phyloP scores from a whole-genome alignment of 2,113 vertebrate genomes.

The Anguilla rostrata region DNA sequence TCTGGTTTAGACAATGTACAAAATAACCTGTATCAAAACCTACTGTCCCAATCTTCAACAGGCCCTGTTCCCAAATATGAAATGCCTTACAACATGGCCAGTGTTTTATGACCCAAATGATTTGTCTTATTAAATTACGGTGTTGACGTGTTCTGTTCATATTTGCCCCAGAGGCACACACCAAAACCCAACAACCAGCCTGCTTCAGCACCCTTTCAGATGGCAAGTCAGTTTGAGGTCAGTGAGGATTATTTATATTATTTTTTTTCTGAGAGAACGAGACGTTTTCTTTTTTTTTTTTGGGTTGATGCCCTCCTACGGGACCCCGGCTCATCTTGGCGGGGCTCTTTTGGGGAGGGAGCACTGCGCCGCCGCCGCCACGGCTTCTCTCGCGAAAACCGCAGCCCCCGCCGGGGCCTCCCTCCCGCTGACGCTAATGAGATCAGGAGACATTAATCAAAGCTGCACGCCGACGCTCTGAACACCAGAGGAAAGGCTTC shows the following conservation, averaged over 20 bases:
- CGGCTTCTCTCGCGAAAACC: no score
- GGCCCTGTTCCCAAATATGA: neutral
- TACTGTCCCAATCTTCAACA: neutral
- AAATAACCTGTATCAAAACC: no score
- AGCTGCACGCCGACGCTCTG: neutral
- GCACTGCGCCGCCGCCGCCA: no score
- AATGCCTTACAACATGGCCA: neutral
- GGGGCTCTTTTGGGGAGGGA: neutral
- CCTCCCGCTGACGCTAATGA: neutral
- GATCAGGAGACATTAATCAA: constrained; percentile 8
- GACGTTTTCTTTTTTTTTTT: neutral
- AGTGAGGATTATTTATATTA: neutral
- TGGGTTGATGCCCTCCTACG: neutral
- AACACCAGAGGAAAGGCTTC: neutral
- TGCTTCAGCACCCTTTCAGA: neutral
- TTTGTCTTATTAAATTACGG: neutral
- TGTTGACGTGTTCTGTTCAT: neutral
- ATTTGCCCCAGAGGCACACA: neutral
- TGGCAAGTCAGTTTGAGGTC: neutral
- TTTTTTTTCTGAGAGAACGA: neutral
- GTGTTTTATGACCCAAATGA: neutral
- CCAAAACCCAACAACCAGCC: neutral
- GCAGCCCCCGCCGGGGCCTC: neutral
- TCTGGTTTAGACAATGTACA: no score
- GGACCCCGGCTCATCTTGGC: neutral